Base-by-base conservation (phyloP, 2,113 vertebrate species). In the Agapornis roseicollis region DNA sequence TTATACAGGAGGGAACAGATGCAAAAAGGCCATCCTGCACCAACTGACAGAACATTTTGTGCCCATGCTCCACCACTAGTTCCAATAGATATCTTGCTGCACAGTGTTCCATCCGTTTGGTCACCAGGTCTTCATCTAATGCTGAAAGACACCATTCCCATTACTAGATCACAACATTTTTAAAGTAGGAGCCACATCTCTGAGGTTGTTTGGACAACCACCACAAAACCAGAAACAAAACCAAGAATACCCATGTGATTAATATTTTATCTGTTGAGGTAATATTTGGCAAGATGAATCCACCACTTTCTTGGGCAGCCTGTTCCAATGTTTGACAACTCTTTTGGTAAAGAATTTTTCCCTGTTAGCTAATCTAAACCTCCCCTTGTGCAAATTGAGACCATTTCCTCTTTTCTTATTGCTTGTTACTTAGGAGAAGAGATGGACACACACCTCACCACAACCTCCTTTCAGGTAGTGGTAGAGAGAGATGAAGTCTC, bases 91-190 rank as follows among this genome's bases (percentile, higher is more conserved):
- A 23, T 24, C 15, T 80, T 31, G 15, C 37, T 39, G n/a, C 10
- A 37, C 14, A 18, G 14, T 71, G 4, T 65, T 78, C 28, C 10
- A 13, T 61, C 9, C 52, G 2, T 77, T 66, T 83, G 35, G 20
- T 65, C 49, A 79, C 29, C 41, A 61, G 46, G 33, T 71, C 29
- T 61, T 80, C 29, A 44, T 29, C 20, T 65, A 66, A 52, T 31
- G 37, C 65, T 56, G 37, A 22, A 6, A 76, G 25, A 70, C 5
- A 8, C 11, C 0, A 0, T 69, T 55, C 31, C 13, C 19, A 7
- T 66, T 73, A 41, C 55, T 55, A 68, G 49, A 65, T 25, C 6
- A n/a, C 7, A 61, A 24, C 0, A 31, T 74, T 94, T 85, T 76
- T 33, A 5, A 88, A 78, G 33, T 29, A 53, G 11, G 3, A 58